Evolutionary conservation across 2,888 invertebrate species (phyloP).

Genomic region (Thelaira solivaga): DNA sequence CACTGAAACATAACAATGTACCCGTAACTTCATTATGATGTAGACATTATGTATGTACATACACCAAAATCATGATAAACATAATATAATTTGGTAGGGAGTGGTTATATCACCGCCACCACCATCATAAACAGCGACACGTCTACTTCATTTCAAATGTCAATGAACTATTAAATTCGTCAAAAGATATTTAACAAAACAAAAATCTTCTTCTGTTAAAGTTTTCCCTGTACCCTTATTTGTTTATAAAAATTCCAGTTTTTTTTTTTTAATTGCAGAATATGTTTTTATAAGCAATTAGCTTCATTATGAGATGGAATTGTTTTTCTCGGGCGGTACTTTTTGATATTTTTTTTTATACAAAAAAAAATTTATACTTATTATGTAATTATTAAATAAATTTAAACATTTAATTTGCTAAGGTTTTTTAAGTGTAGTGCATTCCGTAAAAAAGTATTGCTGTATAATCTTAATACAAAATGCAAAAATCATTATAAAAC

Average conservation of each 20-base stretch:
- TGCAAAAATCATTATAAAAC: too few relatives aligned
- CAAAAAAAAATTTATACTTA: conserved; percentile 29
- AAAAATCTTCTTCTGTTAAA: too few relatives aligned
- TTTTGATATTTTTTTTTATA: conserved; percentile 2
- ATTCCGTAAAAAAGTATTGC: conserved; percentile 6
- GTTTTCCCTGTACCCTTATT: not conserved
- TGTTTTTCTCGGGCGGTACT: conserved; percentile 2
- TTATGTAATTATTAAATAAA: conserved; percentile 53
- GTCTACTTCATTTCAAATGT: conserved; percentile 35
- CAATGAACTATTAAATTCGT: conserved; percentile 57
- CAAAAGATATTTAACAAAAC: conserved; percentile 30
- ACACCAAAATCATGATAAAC: conserved; percentile 8
- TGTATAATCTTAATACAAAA: conserved; percentile 39
- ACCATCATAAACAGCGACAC: not conserved
- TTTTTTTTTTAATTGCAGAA: not conserved
- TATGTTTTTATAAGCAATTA: conserved; percentile 2
- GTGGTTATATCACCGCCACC: conserved; percentile 6
- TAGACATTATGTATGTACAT: not conserved
- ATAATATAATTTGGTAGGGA: not conserved
- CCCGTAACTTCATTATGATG: conserved; percentile 17
- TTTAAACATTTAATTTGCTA: conserved; percentile 29
- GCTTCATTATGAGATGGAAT: conserved; percentile 1
- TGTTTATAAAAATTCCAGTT: not conserved
- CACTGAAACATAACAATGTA: conserved; percentile 4
- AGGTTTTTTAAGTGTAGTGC: too few relatives aligned